Evolutionary conservation across 2,888 invertebrate genomes (phyloP).

Genomic region (Papilio protenor): DNA sequence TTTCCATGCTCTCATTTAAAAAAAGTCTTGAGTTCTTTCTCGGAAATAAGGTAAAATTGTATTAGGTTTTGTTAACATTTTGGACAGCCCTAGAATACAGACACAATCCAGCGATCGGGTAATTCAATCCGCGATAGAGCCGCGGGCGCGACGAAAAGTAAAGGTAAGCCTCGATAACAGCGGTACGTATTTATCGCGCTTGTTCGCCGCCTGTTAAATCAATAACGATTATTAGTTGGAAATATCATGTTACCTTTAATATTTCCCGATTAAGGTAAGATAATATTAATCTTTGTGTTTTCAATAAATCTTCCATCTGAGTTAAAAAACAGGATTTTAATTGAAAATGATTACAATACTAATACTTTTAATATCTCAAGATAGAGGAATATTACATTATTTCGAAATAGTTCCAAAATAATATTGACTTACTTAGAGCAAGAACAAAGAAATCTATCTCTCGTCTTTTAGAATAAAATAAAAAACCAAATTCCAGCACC

Average conservation of each 20-base stretch:
- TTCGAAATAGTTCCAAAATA: too few relatives aligned
- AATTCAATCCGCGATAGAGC: constrained; percentile 64
- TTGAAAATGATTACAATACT: not conserved
- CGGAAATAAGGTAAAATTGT: not conserved
- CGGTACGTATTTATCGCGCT: constrained; percentile 44
- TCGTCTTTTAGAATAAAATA: not conserved
- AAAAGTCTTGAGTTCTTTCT: too few relatives aligned
- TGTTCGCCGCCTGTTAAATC: constrained; percentile 41
- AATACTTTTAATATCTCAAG: not conserved
- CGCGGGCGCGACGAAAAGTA: constrained; percentile 53
- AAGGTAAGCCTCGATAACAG: constrained; percentile 53
- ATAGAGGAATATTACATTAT: not conserved
- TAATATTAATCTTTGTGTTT: not conserved
- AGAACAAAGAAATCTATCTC: not conserved
- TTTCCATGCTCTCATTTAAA: too few relatives aligned
- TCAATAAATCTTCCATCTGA: not conserved
- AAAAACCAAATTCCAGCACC: not conserved
- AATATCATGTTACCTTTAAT: constrained; percentile 24
- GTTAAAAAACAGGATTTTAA: not conserved
- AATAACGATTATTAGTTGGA: constrained; percentile 35
- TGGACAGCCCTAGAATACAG: constrained; percentile 37
- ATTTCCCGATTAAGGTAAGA: constrained; percentile 12
- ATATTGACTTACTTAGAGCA: too few relatives aligned
- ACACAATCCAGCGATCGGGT: constrained; percentile 56
- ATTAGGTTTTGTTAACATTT: constrained; percentile 37